Conservation (phyloP, 2,797 vertebrate genomes). For the Pangasius djambal region DNA sequence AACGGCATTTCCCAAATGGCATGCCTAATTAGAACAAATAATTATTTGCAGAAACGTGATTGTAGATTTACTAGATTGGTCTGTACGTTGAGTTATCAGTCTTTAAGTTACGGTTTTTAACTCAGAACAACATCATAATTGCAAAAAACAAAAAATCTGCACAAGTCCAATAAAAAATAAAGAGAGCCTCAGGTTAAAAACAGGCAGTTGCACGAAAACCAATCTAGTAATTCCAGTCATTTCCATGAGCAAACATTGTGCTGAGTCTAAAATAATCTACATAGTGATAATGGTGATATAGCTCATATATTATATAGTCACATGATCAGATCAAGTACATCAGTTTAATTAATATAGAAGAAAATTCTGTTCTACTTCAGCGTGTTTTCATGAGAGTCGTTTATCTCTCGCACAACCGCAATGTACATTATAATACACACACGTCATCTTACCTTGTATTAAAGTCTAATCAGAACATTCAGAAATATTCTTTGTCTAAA, state of each 20-base stretch:
- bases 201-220: conserved; percentile 33
- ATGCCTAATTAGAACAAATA: conserved; percentile 52
- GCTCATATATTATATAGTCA: conserved; percentile 46
- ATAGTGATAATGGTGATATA: conserved; percentile 31
- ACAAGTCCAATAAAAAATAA: neutral
- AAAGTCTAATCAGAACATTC: conserved; percentile 52
- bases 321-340: conserved; percentile 50
- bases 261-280: conserved; percentile 40
- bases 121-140: neutral
- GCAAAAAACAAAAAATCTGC: neutral
- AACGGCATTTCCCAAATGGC: conserved; percentile 50
- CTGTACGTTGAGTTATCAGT: neutral
- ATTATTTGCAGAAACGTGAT: conserved; percentile 44
- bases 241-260: conserved; percentile 40
- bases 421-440: conserved; percentile 59
- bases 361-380: conserved; percentile 46
- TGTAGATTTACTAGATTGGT: conserved; percentile 46
- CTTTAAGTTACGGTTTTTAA: neutral
- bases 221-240: conserved; percentile 44
- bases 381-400: conserved; percentile 16
- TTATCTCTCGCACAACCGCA: conserved; percentile 30
- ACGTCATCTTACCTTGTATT: conserved; percentile 51
- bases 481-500: conserved; percentile 54
- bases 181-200: neutral
- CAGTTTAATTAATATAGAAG: conserved; percentile 37